Conservation (phyloP, 1,140 invertebrate genomes). For the Drosophila repletoides region DNA sequence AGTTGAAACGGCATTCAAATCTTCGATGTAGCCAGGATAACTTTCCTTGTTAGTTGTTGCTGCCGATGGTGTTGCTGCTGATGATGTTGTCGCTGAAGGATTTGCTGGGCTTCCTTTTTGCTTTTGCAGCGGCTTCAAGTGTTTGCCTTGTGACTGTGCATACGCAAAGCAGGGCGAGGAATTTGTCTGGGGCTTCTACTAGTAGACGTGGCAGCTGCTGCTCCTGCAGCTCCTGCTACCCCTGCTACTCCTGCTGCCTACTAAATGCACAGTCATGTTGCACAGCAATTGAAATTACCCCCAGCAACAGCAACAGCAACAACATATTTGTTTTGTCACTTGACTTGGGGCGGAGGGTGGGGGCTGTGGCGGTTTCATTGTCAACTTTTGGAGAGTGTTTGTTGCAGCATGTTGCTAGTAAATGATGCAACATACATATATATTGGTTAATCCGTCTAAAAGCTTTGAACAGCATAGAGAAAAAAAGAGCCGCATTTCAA, state of each 20-base stretch:
- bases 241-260: too few relatives aligned
- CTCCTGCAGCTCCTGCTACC: too few relatives aligned
- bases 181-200: conserved; percentile 6
- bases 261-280: conserved; percentile 74
- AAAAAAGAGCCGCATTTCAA: conserved; percentile 33
- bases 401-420: conserved; percentile 14
- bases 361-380: conserved; percentile 53
- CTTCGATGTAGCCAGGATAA: too few relatives aligned
- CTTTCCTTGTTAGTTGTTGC: too few relatives aligned
- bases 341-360: conserved; percentile 40
- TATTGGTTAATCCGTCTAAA: conserved; percentile 75
- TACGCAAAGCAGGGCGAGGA: conserved; percentile 28
- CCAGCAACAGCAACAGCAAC: conserved; percentile 33
- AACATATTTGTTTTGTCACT: conserved; percentile 62
- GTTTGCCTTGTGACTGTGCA: conserved; percentile 72
- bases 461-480: conserved; percentile 47
- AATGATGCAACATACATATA: conserved; percentile 3
- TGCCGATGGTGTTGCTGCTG: conserved; percentile 38
- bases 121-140: conserved; percentile 34
- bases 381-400: too few relatives aligned
- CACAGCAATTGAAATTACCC: conserved; percentile 46
- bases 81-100: conserved; percentile 51
- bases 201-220: conserved; percentile 17
- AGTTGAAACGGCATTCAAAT: too few relatives aligned
- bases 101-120: conserved; percentile 34